Percentiles rank a stretch among this genome's conserved stretches.
Conservation (phyloP, 2,797 vertebrate genomes). For the Anniella stebbinsi region DNA sequence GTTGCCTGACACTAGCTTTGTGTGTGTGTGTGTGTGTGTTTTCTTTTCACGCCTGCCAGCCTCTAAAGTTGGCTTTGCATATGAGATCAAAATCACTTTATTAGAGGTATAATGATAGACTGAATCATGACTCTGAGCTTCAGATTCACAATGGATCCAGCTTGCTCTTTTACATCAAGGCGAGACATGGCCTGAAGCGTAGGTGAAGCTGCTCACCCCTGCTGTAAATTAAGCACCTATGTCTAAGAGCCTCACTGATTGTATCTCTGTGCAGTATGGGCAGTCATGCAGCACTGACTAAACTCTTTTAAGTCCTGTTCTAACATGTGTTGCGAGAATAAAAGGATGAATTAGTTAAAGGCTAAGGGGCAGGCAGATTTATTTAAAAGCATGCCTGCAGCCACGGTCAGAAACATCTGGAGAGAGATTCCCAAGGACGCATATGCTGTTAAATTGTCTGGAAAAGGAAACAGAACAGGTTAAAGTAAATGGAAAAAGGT, state of each 20-base stretch:
- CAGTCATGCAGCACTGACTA: slow-evolving; percentile 25
- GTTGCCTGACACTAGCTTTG: not conserved
- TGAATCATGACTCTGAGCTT: slow-evolving; percentile 17
- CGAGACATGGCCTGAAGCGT: slow-evolving; percentile 1
- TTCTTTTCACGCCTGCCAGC: not conserved
- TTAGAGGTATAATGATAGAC: slow-evolving; percentile 9
- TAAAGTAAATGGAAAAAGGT: not conserved
- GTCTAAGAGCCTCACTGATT: slow-evolving; percentile 11
- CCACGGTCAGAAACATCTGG: slow-evolving; percentile 15
- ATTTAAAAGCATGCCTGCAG: not conserved
- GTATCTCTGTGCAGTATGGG: slow-evolving; percentile 10
- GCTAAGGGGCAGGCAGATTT: not conserved
- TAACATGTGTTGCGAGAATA: slow-evolving; percentile 21
- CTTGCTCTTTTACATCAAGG: slow-evolving; percentile 20
- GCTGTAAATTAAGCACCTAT: slow-evolving; percentile 25
- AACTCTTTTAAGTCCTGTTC: slow-evolving; percentile 23
- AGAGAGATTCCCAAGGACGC: not conserved
- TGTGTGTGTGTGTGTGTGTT: no score
- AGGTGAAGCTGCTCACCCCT: slow-evolving; percentile 13
- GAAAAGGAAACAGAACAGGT: slow-evolving; percentile 46
- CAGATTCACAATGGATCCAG: slow-evolving; percentile 7
- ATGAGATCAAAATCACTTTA: not conserved
- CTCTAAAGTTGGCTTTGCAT: not conserved
- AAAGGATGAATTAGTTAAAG: slow-evolving; percentile 28
- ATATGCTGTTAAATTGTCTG: slow-evolving; percentile 54